Percentiles rank a stretch among this genome's conserved stretches.
Evolutionary conservation across 2,888 invertebrate genomes (phyloP).

Genomic region (Erebia aethiops): DNA sequence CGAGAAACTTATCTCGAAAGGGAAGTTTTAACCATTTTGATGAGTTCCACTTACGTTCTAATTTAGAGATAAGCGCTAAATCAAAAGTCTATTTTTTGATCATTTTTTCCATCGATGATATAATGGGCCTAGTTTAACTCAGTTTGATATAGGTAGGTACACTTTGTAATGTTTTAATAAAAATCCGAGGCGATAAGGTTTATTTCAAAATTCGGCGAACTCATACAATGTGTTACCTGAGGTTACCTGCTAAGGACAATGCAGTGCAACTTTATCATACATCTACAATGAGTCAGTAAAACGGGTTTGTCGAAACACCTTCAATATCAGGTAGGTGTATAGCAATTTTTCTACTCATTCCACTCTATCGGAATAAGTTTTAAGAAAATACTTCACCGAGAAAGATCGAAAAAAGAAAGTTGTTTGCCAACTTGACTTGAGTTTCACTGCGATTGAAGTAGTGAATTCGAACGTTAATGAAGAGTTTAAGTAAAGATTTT

Average conservation of each 20-base stretch:
- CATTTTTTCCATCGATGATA: too few species aligned
- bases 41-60: too few species aligned
- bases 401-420: slow-evolving; percentile 15
- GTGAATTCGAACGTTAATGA: slow-evolving; percentile 5
- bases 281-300: not conserved
- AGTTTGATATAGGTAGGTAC: not conserved
- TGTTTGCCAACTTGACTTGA: not conserved
- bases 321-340: slow-evolving; percentile 1
- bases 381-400: not conserved
- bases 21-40: too few species aligned
- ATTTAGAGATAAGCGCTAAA: too few species aligned
- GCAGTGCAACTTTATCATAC: not conserved
- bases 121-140: too few species aligned
- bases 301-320: slow-evolving; percentile 4
- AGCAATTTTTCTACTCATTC: not conserved
- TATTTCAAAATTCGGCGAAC: slow-evolving; percentile 11
- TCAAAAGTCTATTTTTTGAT: too few species aligned
- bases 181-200: not conserved
- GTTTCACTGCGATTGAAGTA: not conserved
- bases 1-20: too few species aligned
- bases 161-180: not conserved
- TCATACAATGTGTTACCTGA: slow-evolving; percentile 1
- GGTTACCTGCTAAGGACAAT: slow-evolving; percentile 6
- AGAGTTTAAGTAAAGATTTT: not conserved
- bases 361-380: slow-evolving; percentile 1